Evolutionary conservation across 2,797 vertebrate species (phyloP).

Genomic region (Tachyglossus aculeatus): DNA sequence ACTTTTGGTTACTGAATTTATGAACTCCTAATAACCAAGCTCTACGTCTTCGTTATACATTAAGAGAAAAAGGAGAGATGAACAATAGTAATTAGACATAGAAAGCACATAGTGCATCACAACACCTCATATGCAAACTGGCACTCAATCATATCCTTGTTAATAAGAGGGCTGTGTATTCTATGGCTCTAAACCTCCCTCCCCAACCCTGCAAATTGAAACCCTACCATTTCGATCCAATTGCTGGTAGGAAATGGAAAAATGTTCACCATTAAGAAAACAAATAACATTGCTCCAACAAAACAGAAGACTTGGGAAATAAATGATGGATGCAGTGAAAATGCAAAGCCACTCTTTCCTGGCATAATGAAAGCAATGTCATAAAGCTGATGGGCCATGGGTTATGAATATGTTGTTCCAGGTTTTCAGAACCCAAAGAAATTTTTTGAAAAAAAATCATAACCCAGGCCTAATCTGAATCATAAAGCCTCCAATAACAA

Average conservation of each 20-base stretch:
- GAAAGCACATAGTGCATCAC: background rate
- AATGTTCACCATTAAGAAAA: constrained; percentile 22
- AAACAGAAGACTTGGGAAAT: constrained; percentile 52
- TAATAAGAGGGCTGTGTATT: background rate
- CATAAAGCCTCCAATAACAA: constrained; percentile 33
- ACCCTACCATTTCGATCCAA: background rate
- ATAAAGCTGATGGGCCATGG: constrained; percentile 24
- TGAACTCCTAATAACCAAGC: background rate
- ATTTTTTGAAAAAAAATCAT: constrained; percentile 31
- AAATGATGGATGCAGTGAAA: constrained; percentile 42
- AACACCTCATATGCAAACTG: no score
- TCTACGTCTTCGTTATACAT: background rate
- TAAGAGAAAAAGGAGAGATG: background rate
- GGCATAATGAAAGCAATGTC: constrained; percentile 13
- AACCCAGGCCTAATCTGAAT: constrained; percentile 37
- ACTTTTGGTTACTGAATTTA: background rate
- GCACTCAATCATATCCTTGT: background rate
- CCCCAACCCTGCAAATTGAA: constrained; percentile 3
- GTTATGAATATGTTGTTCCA: constrained; percentile 45
- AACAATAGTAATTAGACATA: background rate
- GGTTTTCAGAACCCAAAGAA: constrained; percentile 41
- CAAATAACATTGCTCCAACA: constrained; percentile 14
- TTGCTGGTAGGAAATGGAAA: background rate
- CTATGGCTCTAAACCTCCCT: background rate
- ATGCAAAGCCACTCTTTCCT: constrained; percentile 33